These are phyloP conservation scores for Petroica traversi DNA, from an alignment of 2,113 vertebrate species.

Conservation along the genomic window DNA sequence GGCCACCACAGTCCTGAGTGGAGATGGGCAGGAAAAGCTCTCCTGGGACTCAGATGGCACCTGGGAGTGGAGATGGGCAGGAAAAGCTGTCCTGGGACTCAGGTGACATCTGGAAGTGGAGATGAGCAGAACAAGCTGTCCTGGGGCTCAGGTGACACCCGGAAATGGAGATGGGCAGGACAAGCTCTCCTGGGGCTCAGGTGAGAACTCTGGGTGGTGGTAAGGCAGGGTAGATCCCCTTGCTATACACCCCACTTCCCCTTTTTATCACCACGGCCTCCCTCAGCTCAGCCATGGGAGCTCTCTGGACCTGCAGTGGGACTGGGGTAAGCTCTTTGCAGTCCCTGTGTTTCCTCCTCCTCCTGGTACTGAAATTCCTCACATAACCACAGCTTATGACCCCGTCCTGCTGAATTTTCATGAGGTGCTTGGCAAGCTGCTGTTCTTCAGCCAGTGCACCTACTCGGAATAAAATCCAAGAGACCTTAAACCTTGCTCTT, in stretches of 20 bases:
- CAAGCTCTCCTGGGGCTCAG: not conserved
- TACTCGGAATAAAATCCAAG: not conserved
- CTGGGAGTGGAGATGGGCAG: not conserved
- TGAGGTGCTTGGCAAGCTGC: not conserved
- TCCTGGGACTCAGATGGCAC: not conserved
- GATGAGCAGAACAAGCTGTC: not conserved
- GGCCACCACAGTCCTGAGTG: not conserved
- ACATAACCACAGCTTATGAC: not conserved
- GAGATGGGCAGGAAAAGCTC: not conserved
- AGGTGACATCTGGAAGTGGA: too few species aligned
- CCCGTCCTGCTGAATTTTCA: not conserved
- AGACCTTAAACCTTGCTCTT: conserved; percentile 9
- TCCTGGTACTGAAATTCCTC: not conserved
- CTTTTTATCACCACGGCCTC: not conserved
- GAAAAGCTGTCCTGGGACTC: not conserved
- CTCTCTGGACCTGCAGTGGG: not conserved
- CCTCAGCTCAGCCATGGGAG: fast-evolving
- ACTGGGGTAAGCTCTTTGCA: not conserved
- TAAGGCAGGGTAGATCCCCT: not conserved
- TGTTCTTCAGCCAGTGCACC: not conserved
- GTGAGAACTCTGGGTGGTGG: not conserved
- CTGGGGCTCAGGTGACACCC: not conserved
- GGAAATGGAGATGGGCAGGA: not conserved
- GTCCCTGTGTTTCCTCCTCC: not conserved
- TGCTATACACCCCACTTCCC: not conserved